Conservation (phyloP, 2,888 invertebrate species). For the Hypena proboscidalis region DNA sequence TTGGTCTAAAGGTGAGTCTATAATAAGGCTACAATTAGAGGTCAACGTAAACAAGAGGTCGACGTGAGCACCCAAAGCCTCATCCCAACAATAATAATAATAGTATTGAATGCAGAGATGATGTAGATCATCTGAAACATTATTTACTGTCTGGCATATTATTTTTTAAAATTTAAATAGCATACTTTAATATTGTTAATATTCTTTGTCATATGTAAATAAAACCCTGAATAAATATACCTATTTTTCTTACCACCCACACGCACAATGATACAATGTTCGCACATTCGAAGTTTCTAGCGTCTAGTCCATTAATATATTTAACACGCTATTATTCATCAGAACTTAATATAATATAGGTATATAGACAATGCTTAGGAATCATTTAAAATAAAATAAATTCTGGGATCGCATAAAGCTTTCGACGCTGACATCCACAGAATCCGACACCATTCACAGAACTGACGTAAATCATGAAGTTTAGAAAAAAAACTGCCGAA, state of each 20-base stretch:
- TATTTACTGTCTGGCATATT: too few relatives aligned
- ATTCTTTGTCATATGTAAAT: not conserved
- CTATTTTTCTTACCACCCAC: not conserved
- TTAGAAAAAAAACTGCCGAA: conserved; percentile 75
- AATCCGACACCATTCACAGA: conserved; percentile 68
- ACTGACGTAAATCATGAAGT: conserved; percentile 81
- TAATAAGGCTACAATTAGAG: too few relatives aligned
- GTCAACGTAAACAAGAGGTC: too few relatives aligned
- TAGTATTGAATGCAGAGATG: too few relatives aligned
- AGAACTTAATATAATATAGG: conserved; percentile 41
- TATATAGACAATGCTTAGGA: conserved; percentile 58
- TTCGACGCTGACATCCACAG: conserved; percentile 76
- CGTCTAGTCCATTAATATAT: conserved; percentile 8
- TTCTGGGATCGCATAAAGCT: conserved; percentile 74
- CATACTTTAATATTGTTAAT: too few relatives aligned
- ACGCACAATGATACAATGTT: not conserved
- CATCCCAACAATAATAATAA: too few relatives aligned
- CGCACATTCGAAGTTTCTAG: not conserved
- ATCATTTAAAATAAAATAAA: conserved; percentile 79
- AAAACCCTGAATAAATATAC: conserved; percentile 1
- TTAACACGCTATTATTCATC: conserved; percentile 36
- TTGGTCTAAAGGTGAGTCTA: too few relatives aligned
- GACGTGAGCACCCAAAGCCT: too few relatives aligned
- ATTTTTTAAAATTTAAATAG: too few relatives aligned
- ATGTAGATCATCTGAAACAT: too few relatives aligned